These are phyloP conservation scores for Palythoa grandis DNA, from an alignment of 92 coral and sea anemone species.

Conservation along the genomic window DNA sequence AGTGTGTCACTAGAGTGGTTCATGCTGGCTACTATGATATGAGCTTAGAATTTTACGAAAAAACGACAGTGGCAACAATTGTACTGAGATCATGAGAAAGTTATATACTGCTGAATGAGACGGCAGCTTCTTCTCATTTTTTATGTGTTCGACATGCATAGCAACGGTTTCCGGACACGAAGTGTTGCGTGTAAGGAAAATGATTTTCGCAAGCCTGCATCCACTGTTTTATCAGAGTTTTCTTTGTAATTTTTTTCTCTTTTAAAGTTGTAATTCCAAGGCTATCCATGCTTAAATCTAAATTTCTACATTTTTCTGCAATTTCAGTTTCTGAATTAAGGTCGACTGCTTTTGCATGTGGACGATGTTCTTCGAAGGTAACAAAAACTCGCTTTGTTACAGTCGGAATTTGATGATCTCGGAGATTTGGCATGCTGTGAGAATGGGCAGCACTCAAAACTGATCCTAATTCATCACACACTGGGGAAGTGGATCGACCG, in stretches of 20 bases:
- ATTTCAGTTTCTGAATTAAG: slow-evolving; percentile 31
- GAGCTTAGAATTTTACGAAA: no score
- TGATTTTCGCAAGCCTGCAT: slow-evolving; percentile 14
- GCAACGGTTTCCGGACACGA: slow-evolving; percentile 29
- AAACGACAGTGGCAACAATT: no score
- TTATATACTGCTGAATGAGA: neutral
- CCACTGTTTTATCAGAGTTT: slow-evolving; percentile 9
- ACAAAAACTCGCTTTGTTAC: slow-evolving; percentile 26
- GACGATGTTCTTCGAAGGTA: slow-evolving; percentile 31
- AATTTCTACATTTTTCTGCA: slow-evolving; percentile 44
- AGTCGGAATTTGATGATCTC: neutral
- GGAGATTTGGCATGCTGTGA: slow-evolving; percentile 37
- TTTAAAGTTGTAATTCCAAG: slow-evolving; percentile 32
- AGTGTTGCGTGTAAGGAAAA: neutral
- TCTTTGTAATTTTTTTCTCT: slow-evolving; percentile 28
- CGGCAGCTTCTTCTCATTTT: neutral
- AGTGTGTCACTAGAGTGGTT: no score
- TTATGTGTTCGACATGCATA: slow-evolving; percentile 31
- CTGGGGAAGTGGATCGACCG: neutral
- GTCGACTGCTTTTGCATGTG: slow-evolving; percentile 30
- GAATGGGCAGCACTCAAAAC: slow-evolving; percentile 20
- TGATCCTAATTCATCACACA: neutral
- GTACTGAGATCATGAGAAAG: neutral
- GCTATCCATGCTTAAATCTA: slow-evolving; percentile 39
- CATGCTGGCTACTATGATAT: no score